phyloP scores from a whole-genome alignment of 2,113 vertebrate species.

The Thermophis baileyi region DNA sequence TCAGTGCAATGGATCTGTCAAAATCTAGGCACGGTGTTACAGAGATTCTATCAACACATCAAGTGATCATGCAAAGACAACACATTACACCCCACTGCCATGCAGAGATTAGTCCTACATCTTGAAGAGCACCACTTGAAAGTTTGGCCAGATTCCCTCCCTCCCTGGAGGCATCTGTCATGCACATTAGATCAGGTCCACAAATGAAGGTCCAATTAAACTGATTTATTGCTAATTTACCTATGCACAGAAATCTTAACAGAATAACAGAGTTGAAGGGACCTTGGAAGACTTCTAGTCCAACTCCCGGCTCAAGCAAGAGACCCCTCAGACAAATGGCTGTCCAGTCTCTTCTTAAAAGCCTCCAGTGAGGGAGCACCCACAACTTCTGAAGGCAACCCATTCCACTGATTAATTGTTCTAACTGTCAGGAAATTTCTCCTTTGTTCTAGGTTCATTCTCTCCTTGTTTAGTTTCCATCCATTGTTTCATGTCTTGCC shows the following conservation, averaged over 20 bases:
- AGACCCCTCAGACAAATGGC: too few relatives aligned
- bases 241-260: too few relatives aligned
- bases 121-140: constrained; percentile 23
- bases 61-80: constrained; percentile 75
- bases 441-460: background rate
- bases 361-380: too few relatives aligned
- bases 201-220: too few relatives aligned
- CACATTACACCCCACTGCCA: constrained; percentile 68
- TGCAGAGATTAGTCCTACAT: constrained; percentile 62
- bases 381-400: too few relatives aligned
- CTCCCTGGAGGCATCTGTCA: background rate
- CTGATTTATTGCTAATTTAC: too few relatives aligned
- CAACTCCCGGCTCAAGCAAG: too few relatives aligned
- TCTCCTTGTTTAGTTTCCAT: background rate
- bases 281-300: too few relatives aligned
- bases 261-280: too few relatives aligned
- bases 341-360: too few relatives aligned
- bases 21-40: constrained; percentile 57
- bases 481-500: background rate
- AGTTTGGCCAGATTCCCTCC: constrained; percentile 8
- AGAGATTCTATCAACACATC: constrained; percentile 73
- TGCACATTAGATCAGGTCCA: too few relatives aligned
- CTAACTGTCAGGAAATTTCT: background rate
- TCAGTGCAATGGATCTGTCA: constrained; percentile 71
- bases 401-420: too few relatives aligned